Evolutionary conservation across 2,113 vertebrate species (phyloP).

Genomic region (Pipa parva): DNA sequence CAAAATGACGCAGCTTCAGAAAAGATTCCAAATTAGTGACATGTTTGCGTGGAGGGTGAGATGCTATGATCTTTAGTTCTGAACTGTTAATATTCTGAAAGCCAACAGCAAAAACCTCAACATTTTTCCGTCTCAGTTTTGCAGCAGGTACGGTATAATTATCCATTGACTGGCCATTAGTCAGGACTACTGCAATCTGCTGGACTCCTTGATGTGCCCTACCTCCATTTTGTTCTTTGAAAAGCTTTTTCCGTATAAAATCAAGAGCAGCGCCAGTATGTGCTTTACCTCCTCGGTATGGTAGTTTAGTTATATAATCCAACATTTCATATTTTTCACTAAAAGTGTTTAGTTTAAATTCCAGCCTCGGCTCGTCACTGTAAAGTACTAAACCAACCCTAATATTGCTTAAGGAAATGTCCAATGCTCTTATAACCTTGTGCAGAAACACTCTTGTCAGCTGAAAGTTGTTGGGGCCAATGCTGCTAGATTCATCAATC

Average conservation of each 20-base stretch:
- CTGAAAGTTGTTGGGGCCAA: conserved; percentile 56
- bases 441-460: conserved; percentile 66
- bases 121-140: conserved; percentile 54
- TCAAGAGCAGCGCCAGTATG: conserved; percentile 65
- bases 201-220: conserved; percentile 55
- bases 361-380: conserved; percentile 46
- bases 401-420: conserved; percentile 47
- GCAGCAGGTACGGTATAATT: conserved; percentile 52
- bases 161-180: conserved; percentile 65
- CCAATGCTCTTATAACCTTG: conserved; percentile 59
- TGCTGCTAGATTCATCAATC: conserved; percentile 68
- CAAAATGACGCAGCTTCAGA: conserved; percentile 55
- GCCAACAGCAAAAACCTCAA: conserved; percentile 67
- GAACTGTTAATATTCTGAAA: conserved; percentile 50
- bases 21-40: conserved; percentile 61
- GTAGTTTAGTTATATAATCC: conserved; percentile 67
- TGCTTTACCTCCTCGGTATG: conserved; percentile 55
- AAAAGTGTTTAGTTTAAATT: conserved; percentile 67
- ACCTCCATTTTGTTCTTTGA: conserved; percentile 57
- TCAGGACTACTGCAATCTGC: conserved; percentile 75
- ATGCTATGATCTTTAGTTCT: conserved; percentile 62
- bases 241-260: conserved; percentile 58
- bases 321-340: conserved; percentile 56
- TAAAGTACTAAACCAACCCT: conserved; percentile 70
- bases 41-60: conserved; percentile 63